Evolutionary conservation across 1,140 invertebrate species (phyloP), one percentile per base, ranked within the genome.

Genomic region (Armadillidium nasatum): DNA sequence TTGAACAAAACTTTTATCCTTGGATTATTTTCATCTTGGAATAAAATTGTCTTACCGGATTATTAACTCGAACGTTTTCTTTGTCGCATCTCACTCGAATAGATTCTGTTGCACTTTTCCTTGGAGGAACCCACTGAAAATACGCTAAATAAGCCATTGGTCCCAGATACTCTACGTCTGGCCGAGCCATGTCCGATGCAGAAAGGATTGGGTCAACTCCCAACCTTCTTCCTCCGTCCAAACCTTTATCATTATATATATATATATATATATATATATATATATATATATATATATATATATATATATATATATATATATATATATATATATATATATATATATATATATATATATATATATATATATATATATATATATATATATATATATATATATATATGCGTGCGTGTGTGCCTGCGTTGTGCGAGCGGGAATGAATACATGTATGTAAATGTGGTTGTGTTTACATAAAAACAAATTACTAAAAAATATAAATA

Each of bases 101-200:
- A 45, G 75, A 72, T 46, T 81, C 77, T 0, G 73, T 44, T n/a
- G 80, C 72, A 33, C 73, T 68, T 13, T 78, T 76, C 70, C 93
- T 87, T 78, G 94, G 92, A 68, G 92, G 91, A 19, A 95, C 88
- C 89, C 94, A 93, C 81, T 94, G 92, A 85, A 94, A 94, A 84
- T 92, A 89, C 0, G 94, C 92, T 4, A 92, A 92, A 85, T 97
- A 97, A 4, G 95, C 93, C 96, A 97, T 97, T 77, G 97, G 93
- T 7, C 94, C 95, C 80, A 98, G 88, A 88, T 97, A 95, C 84
- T 98, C 95, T 1, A 96, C 94, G 83, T 97, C 92, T 71, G 91
- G 92, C 85, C 96, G 94, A 69, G 93, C 91, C 91, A 99, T 94
- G 83, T 98, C 95, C 85, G 93, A 94, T 7, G 96, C 91, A 81